Conservation (phyloP, 2,113 vertebrate species). For the Cyanocitta stelleri region DNA sequence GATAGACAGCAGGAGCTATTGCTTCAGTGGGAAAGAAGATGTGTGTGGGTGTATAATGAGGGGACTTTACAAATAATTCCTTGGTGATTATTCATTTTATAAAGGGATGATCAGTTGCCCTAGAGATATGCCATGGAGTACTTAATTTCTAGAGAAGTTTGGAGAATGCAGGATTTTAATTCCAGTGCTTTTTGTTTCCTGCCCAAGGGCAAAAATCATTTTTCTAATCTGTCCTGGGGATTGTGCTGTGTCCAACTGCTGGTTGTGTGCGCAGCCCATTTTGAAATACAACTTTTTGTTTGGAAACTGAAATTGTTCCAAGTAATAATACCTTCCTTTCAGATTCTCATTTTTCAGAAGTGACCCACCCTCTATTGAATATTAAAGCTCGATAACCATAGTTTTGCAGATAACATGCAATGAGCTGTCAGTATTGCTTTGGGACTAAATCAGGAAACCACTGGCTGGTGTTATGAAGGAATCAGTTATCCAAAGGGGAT, state of each 20-base stretch:
- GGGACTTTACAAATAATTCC: constrained; percentile 31
- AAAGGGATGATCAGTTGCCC: neutral
- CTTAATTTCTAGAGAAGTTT: neutral
- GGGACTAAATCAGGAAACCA: neutral
- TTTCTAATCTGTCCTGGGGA: neutral
- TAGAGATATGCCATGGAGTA: neutral
- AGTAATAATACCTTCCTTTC: constrained; percentile 14
- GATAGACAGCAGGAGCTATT: neutral
- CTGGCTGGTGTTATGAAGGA: neutral
- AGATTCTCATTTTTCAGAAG: constrained; percentile 6
- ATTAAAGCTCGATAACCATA: constrained; percentile 3
- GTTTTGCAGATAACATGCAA: neutral
- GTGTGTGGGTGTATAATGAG: constrained; percentile 11
- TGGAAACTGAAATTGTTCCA: neutral
- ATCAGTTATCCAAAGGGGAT: neutral
- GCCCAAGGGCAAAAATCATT: neutral
- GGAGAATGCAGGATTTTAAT: neutral
- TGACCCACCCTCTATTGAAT: constrained; percentile 12
- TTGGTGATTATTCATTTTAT: neutral
- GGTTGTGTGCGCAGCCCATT: neutral
- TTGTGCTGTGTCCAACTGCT: neutral
- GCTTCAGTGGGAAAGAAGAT: neutral
- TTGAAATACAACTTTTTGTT: constrained; percentile 12
- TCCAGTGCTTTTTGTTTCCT: neutral
- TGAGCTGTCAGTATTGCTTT: neutral